Evolutionary conservation across 2,888 invertebrate genomes (phyloP).

Genomic region (Himalopsyche anomala): DNA sequence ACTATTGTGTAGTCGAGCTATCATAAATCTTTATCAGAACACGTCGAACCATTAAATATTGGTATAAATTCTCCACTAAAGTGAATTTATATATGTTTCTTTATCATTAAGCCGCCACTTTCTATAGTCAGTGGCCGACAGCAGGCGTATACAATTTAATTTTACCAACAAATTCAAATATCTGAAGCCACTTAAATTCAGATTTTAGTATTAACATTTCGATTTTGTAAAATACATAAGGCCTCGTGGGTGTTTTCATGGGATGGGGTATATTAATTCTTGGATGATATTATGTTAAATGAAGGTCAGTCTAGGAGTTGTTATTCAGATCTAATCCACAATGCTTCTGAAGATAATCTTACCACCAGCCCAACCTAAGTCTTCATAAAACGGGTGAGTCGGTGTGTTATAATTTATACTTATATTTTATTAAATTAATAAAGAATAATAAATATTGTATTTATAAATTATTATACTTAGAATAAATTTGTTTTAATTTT

Average conservation of each 20-base stretch:
- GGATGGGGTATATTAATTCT: slow-evolving; percentile 6
- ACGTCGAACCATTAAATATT: too few species aligned
- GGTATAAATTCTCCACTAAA: too few species aligned
- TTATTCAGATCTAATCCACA: neutral
- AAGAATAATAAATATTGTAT: too few species aligned
- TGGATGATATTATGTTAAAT: slow-evolving; percentile 7
- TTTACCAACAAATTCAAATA: neutral
- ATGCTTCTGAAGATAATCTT: neutral
- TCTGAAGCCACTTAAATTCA: slow-evolving; percentile 9
- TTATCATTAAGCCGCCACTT: too few species aligned
- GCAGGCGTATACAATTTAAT: too few species aligned
- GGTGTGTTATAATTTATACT: neutral
- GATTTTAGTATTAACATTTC: slow-evolving; percentile 25
- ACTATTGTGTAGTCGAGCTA: too few species aligned
- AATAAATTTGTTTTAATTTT: too few species aligned
- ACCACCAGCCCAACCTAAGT: neutral
- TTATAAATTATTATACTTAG: too few species aligned
- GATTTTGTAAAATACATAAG: slow-evolving; percentile 10
- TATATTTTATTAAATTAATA: too few species aligned
- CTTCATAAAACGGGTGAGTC: neutral
- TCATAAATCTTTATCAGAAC: too few species aligned
- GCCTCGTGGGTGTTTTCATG: neutral
- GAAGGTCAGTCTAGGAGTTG: neutral
- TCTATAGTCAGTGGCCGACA: too few species aligned
- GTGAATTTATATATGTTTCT: too few species aligned